Evolutionary conservation across 2,888 invertebrate genomes (phyloP).

Genomic region (Epirrhoe tristata): DNA sequence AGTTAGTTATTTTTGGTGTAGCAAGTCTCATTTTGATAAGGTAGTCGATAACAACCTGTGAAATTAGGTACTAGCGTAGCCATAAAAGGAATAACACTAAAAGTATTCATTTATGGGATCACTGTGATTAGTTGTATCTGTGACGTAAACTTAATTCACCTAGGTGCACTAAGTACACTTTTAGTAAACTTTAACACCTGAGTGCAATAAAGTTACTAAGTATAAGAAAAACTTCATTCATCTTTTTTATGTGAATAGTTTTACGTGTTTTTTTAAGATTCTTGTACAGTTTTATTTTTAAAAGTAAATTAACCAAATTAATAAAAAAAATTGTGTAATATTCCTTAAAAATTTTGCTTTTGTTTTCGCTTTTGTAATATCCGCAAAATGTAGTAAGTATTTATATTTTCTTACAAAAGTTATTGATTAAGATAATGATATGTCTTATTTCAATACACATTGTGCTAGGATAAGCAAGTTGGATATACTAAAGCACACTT

Average conservation of each 20-base stretch:
- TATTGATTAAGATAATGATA: conserved; percentile 62
- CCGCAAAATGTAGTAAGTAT: background rate
- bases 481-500: conserved; percentile 17
- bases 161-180: background rate
- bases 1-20: conserved; percentile 28
- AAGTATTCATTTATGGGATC: background rate
- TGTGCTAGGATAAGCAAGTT: conserved; percentile 14
- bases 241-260: too few relatives aligned
- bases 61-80: background rate
- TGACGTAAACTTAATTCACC: too few relatives aligned
- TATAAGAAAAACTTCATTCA: too few relatives aligned
- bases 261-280: background rate
- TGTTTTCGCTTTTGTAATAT: background rate
- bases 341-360: background rate
- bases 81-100: background rate
- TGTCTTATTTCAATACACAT: conserved; percentile 58
- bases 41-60: conserved; percentile 1
- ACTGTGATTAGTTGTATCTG: too few relatives aligned
- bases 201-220: too few relatives aligned
- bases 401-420: conserved; percentile 8
- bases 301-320: background rate
- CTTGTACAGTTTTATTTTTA: background rate
- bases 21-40: conserved; percentile 43
- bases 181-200: too few relatives aligned
- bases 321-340: background rate